phyloP scores from a whole-genome alignment of 1,140 invertebrate species.

The Scaptomyza pallida region DNA sequence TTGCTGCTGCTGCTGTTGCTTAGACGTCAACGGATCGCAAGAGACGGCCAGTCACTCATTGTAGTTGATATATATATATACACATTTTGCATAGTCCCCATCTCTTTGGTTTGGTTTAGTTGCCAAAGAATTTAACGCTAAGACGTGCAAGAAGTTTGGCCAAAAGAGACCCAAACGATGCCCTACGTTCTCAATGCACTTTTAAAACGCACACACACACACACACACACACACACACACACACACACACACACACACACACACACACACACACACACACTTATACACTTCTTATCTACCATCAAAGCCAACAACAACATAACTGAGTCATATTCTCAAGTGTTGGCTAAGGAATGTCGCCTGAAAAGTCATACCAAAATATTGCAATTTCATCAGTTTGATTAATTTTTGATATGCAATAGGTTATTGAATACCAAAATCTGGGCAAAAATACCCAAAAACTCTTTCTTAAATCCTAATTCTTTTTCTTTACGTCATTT shows the following conservation, averaged over 20 bases:
- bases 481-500: no score
- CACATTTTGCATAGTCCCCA: constrained; percentile 16
- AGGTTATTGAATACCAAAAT: no score
- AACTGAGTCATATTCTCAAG: neutral
- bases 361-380: neutral
- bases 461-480: no score
- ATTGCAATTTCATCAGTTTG: no score
- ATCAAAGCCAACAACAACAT: neutral
- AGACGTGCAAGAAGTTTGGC: constrained; percentile 30
- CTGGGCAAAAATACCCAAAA: no score
- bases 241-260: no score
- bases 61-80: constrained; percentile 26
- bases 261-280: neutral
- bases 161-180: constrained; percentile 29
- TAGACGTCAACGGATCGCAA: neutral
- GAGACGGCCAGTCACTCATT: constrained; percentile 19
- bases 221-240: no score
- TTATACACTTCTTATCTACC: no score
- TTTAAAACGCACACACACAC: neutral
- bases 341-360: neutral
- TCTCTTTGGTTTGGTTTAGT: constrained; percentile 17
- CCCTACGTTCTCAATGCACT: constrained; percentile 9
- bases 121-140: constrained; percentile 38
- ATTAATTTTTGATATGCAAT: no score
- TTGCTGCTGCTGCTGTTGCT: neutral